phyloP scores from a whole-genome alignment of 1,140 invertebrate species.

The Euglossa dilemma region DNA sequence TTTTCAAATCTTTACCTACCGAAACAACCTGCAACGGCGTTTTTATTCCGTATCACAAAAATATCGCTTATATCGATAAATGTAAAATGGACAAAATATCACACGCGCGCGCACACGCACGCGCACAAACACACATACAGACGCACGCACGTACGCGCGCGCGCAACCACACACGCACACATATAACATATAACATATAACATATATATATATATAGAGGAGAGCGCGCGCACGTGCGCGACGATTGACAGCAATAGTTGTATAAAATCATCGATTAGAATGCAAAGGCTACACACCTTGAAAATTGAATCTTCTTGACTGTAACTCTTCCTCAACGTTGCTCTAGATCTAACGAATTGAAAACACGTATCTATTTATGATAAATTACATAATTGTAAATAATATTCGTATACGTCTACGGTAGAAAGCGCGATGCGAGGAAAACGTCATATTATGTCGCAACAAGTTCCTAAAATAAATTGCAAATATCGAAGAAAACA shows the following conservation, averaged over 20 bases:
- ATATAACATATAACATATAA: no score
- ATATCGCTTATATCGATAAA: neutral
- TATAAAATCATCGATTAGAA: conserved; percentile 19
- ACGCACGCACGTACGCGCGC: neutral
- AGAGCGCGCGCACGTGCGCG: neutral
- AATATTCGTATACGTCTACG: conserved; percentile 70
- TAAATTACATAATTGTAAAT: conserved; percentile 69
- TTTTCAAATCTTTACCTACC: conserved; percentile 4
- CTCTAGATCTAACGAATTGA: conserved; percentile 31
- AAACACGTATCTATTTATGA: conserved; percentile 64
- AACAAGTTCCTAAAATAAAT: conserved; percentile 80
- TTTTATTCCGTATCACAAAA: neutral
- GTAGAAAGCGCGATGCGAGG: conserved; percentile 71
- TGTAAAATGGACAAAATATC: neutral
- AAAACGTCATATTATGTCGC: conserved; percentile 71
- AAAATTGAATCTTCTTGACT: conserved; percentile 12
- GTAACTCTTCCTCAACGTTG: conserved; percentile 41
- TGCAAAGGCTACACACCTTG: neutral
- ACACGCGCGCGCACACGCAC: no score
- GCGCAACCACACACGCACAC: no score
- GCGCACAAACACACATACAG: neutral
- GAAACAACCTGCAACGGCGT: neutral
- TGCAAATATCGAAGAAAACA: conserved; percentile 62
- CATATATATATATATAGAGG: no score
- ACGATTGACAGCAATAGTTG: neutral